Conservation (phyloP, 2,113 vertebrate species). For the Lanius ludovicianus region DNA sequence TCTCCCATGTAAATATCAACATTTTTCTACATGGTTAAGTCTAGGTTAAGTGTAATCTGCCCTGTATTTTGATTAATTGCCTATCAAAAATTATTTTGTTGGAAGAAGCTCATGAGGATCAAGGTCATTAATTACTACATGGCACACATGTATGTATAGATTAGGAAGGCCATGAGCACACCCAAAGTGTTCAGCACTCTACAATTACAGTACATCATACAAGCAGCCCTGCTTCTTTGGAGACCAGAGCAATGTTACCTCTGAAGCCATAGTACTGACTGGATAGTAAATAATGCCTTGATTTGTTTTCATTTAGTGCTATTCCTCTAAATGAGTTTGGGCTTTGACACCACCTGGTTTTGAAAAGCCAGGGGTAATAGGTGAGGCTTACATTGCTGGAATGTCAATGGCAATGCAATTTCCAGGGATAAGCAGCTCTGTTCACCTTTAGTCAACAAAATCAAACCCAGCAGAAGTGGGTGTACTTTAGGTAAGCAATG, state of each 20-base stretch:
- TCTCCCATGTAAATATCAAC: background rate
- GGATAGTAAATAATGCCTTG: background rate
- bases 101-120: background rate
- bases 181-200: background rate
- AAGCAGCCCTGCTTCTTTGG: background rate
- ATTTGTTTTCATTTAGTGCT: background rate
- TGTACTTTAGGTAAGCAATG: background rate
- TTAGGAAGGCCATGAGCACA: background rate
- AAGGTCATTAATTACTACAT: background rate
- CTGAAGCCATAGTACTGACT: background rate
- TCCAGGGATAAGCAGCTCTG: background rate
- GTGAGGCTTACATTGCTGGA: background rate
- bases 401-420: background rate
- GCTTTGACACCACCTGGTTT: background rate
- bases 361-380: background rate
- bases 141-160: background rate
- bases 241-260: background rate
- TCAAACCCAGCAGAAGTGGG: background rate
- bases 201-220: accelerated
- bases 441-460: background rate
- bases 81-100: background rate
- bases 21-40: background rate
- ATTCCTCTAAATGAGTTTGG: background rate
- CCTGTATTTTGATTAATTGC: background rate
- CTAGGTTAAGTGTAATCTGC: background rate